Evolutionary conservation across 2,113 vertebrate genomes (phyloP), one percentile per base, ranked within the genome.

Genomic region (Corvus hawaiiensis): DNA sequence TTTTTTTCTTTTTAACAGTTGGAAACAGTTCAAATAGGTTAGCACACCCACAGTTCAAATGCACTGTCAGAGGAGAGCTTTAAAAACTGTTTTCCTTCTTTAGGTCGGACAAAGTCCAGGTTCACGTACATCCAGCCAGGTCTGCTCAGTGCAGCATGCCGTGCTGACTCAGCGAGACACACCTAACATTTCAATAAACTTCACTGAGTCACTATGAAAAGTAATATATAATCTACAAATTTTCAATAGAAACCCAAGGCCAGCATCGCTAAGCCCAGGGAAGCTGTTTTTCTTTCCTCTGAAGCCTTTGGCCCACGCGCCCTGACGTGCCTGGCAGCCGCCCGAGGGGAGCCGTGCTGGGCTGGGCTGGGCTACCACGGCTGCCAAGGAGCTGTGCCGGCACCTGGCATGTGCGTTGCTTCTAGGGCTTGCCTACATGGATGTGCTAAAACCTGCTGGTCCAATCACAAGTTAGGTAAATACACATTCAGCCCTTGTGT

Each of bases 361-460:
- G 48, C 48, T 49, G 48, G 63, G 35, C 24, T 66, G 52, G 54
- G 3, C 75, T 55, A 67, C 4, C 0, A 11, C 8, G 2, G 15
- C 44, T 78, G 75, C 74, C 64, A 26, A 7, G 5, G 4, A 4
- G 22, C 63, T 5, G 2, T 7, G 8, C 37, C 2, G 0, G 9
- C 10, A 24, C 22, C 54, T 1, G 8, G 6, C 3, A 0, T 3
- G 2, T 17, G n/a, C 18, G 11, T 7, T 59, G 35, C 37, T 78
- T 16, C 68, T 37, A 44, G 69, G 61, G 48, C 37, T 76, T 66
- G 51, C 26, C 52, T 46, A 2, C 32, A 16, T 3, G 12, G 14
- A 30, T 14, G 51, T 35, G 51, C 63, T 62, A 11, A 49, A 30
- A 54, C 37, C 56, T 2, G 0, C 63, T 64, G 51, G 37, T 14